Conservation (phyloP, 2,113 vertebrate species). For the Panurus biarmicus region DNA sequence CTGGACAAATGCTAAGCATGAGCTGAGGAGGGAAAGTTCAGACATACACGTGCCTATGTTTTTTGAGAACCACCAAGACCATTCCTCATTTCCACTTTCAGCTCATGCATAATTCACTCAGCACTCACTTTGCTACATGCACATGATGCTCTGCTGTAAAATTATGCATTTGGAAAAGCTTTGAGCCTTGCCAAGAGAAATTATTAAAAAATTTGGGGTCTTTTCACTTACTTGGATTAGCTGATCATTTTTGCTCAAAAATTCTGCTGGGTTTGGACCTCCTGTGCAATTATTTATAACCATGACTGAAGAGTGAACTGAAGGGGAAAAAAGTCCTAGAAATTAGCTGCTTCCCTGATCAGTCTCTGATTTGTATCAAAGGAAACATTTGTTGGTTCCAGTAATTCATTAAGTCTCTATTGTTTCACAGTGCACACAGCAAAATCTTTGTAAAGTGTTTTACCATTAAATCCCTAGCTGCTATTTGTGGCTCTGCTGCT, state of each 20-base stretch:
- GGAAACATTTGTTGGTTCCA: not conserved
- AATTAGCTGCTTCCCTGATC: not conserved
- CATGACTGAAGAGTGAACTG: not conserved
- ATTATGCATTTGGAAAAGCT: not conserved
- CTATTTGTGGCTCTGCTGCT: constrained; percentile 24
- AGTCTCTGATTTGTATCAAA: not conserved
- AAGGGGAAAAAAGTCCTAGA: not conserved
- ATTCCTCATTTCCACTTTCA: not conserved
- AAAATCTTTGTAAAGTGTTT: constrained; percentile 6
- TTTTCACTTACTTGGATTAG: not conserved
- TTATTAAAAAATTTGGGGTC: not conserved
- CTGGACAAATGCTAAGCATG: not conserved
- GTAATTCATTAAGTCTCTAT: constrained; percentile 24
- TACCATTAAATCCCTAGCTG: constrained; percentile 26
- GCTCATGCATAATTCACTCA: not conserved
- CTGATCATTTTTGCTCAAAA: not conserved
- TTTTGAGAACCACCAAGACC: not conserved
- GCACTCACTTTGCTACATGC: not conserved
- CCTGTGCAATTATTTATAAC: not conserved
- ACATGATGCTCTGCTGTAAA: not conserved
- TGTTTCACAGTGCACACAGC: not conserved
- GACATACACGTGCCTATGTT: accelerated
- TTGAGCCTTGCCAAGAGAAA: not conserved
- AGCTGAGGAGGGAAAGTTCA: not conserved
- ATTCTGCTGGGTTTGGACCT: not conserved